Conservation (phyloP, 2,888 invertebrate species). For the Lasioglossum leucozonium region DNA sequence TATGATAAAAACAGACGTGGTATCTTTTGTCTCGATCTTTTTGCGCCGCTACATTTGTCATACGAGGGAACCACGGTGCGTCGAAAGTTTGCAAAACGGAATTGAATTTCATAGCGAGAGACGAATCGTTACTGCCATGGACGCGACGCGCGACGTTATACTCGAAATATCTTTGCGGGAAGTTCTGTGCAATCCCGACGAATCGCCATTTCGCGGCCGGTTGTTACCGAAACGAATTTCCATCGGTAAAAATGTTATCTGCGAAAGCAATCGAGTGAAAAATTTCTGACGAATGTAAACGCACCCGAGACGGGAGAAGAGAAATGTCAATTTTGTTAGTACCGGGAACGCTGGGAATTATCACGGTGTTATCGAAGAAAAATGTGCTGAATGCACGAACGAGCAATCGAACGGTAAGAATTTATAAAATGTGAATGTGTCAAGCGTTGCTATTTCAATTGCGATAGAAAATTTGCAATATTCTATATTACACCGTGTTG, state of each 20-base stretch:
- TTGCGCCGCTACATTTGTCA: constrained; percentile 27
- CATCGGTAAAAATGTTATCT: neutral
- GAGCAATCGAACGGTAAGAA: neutral
- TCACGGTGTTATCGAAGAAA: neutral
- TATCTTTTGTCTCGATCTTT: constrained; percentile 10
- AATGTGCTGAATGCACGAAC: neutral
- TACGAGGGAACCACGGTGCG: neutral
- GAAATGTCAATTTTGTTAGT: neutral
- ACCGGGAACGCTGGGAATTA: neutral
- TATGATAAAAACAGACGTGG: constrained; percentile 31
- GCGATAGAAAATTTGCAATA: neutral
- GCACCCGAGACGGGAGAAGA: neutral
- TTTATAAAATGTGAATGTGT: neutral
- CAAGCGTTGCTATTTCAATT: neutral
- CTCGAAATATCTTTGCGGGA: neutral
- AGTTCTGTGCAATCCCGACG: neutral
- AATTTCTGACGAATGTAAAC: neutral
- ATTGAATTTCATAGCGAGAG: constrained; percentile 21
- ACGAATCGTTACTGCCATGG: constrained; percentile 3
- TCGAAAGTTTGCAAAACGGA: neutral
- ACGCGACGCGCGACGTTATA: neutral
- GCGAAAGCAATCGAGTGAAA: neutral
- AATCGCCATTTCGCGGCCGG: neutral
- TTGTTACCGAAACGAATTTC: neutral
- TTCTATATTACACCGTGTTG: neutral